phyloP scores from a whole-genome alignment of 2,888 invertebrate genomes.

The Cyclophora albipunctata region DNA sequence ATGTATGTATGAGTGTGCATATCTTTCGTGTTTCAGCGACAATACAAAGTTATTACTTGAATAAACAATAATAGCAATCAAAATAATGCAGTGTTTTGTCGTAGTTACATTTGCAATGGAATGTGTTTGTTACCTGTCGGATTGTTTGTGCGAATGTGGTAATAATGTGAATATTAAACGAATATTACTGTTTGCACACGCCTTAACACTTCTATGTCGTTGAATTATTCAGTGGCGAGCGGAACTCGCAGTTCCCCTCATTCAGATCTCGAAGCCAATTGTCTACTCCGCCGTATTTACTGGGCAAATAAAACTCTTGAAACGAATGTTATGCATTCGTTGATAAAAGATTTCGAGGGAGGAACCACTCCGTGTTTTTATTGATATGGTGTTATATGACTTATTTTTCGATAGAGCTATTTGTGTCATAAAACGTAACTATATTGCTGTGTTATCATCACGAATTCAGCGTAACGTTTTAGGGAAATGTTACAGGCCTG shows the following conservation, averaged over 20 bases:
- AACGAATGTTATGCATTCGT: no score
- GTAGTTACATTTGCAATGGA: conserved; percentile 31
- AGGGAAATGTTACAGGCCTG: no score
- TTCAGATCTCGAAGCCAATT: conserved; percentile 31
- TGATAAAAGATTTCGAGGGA: no score
- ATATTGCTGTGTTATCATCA: no score
- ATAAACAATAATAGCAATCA: conserved; percentile 9
- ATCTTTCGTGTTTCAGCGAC: conserved; percentile 1
- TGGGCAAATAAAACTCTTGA: no score
- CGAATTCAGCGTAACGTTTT: no score
- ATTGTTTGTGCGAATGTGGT: conserved; percentile 44
- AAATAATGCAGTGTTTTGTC: conserved; percentile 11
- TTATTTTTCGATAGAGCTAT: no score
- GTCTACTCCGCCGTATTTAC: conserved; percentile 28
- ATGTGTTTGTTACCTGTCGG: conserved; percentile 32
- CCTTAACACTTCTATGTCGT: conserved; percentile 49
- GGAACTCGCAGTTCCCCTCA: conserved; percentile 26
- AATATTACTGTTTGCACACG: conserved; percentile 60
- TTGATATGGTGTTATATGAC: no score
- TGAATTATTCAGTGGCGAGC: conserved; percentile 59
- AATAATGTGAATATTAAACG: conserved; percentile 64
- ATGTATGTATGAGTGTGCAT: conserved; percentile 5
- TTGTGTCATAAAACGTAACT: no score
- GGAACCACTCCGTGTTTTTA: no score
- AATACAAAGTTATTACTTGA: conserved; percentile 1